Percentiles rank a stretch among this genome's conserved stretches.
These are phyloP conservation scores for Malacoraja senta DNA, from an alignment of 2,797 vertebrate species.

Conservation along the genomic window DNA sequence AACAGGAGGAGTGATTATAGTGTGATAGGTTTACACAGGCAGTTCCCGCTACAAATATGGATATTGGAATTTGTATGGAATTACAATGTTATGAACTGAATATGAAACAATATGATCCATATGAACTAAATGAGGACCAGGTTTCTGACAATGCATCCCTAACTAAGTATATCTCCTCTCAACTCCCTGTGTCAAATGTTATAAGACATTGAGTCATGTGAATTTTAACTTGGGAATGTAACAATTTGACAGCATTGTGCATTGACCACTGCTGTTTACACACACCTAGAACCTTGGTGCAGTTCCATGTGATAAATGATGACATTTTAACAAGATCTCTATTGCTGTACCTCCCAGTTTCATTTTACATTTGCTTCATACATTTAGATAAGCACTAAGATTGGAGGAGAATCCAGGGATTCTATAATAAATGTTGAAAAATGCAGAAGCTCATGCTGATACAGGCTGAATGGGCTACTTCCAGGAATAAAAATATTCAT, in stretches of 20 bases:
- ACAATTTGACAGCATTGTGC: background rate
- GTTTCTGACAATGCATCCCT: background rate
- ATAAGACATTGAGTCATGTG: background rate
- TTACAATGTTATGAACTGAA: background rate
- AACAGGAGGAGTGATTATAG: background rate
- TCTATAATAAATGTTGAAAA: background rate
- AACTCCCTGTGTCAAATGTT: background rate
- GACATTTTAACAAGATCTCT: background rate
- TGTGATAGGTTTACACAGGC: background rate
- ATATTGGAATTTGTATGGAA: constrained; percentile 13
- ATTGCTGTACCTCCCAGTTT: background rate
- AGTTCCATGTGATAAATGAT: no score
- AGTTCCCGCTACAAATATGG: background rate
- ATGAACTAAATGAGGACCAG: background rate
- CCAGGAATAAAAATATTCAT: background rate
- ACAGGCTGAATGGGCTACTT: background rate
- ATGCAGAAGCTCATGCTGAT: background rate
- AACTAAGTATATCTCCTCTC: background rate
- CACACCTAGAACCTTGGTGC: background rate
- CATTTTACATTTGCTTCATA: background rate
- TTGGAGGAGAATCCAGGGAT: background rate
- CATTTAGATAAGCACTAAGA: background rate
- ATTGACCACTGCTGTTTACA: background rate
- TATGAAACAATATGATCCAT: background rate
- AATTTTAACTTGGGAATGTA: background rate